Conservation (phyloP, 2,888 invertebrate genomes). For the Habrosyne pyritoides region DNA sequence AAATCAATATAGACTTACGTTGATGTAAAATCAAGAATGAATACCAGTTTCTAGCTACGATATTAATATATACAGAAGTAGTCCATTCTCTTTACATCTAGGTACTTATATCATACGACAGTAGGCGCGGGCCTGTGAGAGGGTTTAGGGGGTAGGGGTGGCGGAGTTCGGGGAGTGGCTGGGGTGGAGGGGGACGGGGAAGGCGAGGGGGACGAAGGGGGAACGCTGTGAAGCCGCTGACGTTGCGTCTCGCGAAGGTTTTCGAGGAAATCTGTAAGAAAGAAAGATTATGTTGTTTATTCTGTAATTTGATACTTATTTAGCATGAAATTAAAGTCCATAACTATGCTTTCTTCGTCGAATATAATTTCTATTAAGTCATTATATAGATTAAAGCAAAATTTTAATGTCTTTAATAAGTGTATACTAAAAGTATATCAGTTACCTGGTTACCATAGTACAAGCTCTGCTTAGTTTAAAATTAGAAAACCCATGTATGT, state of each 20-base stretch:
- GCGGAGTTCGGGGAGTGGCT: slow-evolving; percentile 52
- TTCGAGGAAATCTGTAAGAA: slow-evolving; percentile 68
- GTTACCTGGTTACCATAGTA: too few relatives aligned
- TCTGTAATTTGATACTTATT: neutral
- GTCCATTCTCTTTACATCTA: slow-evolving; percentile 6
- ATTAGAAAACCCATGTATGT: too few relatives aligned
- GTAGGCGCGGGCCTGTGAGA: slow-evolving; percentile 55
- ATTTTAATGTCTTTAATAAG: too few relatives aligned
- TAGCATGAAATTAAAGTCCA: too few relatives aligned
- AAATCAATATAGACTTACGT: too few relatives aligned
- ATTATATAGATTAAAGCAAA: too few relatives aligned
- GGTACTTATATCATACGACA: slow-evolving; percentile 46
- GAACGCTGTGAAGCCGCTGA: slow-evolving; percentile 40
- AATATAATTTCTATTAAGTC: too few relatives aligned
- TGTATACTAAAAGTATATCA: too few relatives aligned
- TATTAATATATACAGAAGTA: neutral
- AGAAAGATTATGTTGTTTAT: slow-evolving; percentile 4
- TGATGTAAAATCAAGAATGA: too few relatives aligned
- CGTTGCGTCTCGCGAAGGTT: slow-evolving; percentile 74
- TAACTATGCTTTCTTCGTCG: too few relatives aligned
- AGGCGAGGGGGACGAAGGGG: slow-evolving; percentile 34
- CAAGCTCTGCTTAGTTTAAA: too few relatives aligned
- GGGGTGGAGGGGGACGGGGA: slow-evolving; percentile 35
- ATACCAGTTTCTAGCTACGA: neutral
- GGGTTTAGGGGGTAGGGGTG: slow-evolving; percentile 69